Evolutionary conservation across 2,888 invertebrate genomes (phyloP), one percentile per base, ranked within the genome.

Genomic region (Acronicta leporina): DNA sequence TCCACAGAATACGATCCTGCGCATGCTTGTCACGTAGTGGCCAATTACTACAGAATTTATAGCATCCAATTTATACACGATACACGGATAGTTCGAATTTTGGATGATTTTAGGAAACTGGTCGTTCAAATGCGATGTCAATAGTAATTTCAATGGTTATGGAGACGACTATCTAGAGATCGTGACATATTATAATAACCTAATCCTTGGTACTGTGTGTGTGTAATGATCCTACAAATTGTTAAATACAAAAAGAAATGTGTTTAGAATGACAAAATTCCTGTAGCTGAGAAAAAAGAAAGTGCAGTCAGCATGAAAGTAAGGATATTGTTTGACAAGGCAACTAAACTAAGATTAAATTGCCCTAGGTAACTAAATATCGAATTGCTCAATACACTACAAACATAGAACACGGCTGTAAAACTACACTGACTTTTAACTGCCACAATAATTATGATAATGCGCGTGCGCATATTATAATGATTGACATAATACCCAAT

Each of bases 21-120:
- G 44, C 16, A 63, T 47, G 62, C 54, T 27, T 0, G 30, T 51
- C 75, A 73, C 70, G 74, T 65, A 45, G 40, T 44, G 46, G 50
- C 47, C 74, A 73, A 75, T 75, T 75, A 75, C 63, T 20, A 46
- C 44, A 40, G 55, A 60, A 67, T 70, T 56, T 57, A 64, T 66
- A 62, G 46, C 38, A 51, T 42, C 27, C 49, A 49, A 60, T 60
- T 60, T 49, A 63, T 1, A n/a, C 20, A 20, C 49, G 51, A 57
- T 45, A 58, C 44, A 45, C 41, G 13, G 30, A n/a, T 16, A 38
- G 45, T 45, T 49, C 25, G 42, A 64, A 57, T 42, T 49, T 40
- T 30, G 30, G 13, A 52, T 51, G 49, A 40, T 58, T 71, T 57
- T 45, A 45, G 45, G 59, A 55, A 65, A 45, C 35, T 30, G 41